phyloP scores from a whole-genome alignment of 2,888 invertebrate species.

The Trissolcus japonicus region DNA sequence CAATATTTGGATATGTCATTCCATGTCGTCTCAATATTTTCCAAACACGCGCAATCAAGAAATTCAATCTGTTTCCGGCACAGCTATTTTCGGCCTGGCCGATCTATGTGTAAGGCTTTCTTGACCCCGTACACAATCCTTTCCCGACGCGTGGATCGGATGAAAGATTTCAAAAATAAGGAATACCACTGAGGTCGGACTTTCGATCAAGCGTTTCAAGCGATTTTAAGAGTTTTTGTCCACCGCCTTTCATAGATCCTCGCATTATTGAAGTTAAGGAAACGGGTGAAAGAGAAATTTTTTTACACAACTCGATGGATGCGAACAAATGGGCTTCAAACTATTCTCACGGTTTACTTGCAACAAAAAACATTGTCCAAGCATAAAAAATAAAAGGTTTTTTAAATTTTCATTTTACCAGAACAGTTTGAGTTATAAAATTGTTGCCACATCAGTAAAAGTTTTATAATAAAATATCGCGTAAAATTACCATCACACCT shows the following conservation, averaged over 20 bases:
- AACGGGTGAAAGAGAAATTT: constrained; percentile 37
- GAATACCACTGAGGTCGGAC: constrained; percentile 22
- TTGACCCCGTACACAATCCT: constrained; percentile 43
- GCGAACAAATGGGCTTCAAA: constrained; percentile 8
- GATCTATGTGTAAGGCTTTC: constrained; percentile 34
- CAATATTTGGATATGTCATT: constrained; percentile 66
- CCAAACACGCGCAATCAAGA: constrained; percentile 61
- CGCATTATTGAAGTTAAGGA: constrained; percentile 19
- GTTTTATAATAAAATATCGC: not conserved
- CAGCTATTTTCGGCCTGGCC: constrained; percentile 27
- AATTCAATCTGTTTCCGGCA: constrained; percentile 43
- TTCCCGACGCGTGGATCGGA: constrained; percentile 15
- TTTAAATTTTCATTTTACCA: too few relatives aligned
- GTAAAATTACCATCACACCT: too few relatives aligned
- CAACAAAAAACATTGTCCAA: too few relatives aligned
- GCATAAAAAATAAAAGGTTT: too few relatives aligned
- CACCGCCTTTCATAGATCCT: constrained; percentile 24
- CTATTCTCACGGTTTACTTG: constrained; percentile 28
- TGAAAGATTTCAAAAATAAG: constrained; percentile 37
- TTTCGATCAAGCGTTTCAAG: constrained; percentile 49
- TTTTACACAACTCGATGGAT: constrained; percentile 28
- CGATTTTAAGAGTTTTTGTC: constrained; percentile 41
- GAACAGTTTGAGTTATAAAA: too few relatives aligned
- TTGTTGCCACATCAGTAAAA: not conserved
- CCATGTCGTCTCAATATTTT: constrained; percentile 66